Evolutionary conservation across 2,888 invertebrate species (phyloP), one percentile per base, ranked within the genome.

Genomic region (Coelopa pilipes): DNA sequence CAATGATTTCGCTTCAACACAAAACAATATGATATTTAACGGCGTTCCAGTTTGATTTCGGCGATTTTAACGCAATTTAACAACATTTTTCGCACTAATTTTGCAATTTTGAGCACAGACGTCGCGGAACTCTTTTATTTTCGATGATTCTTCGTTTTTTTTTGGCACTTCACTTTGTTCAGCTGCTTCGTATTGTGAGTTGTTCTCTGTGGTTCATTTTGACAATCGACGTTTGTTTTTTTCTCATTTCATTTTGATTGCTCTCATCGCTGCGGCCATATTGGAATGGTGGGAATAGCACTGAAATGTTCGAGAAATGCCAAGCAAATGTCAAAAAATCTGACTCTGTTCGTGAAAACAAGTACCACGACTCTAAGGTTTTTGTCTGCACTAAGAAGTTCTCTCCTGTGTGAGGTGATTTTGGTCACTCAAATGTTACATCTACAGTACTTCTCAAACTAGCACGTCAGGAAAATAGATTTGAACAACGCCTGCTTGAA

Each of bases 81-180:
- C 19, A 34, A 69, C 63, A 73, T 71, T 75, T 75, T 73, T 49
- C 45, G 65, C 67, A 55, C 62, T 76, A 81, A 80, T 81, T 82
- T 81, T 77, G 77, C 74, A 80, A 77, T 80, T 81, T 80, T 80
- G 78, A 77, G 78, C 82, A 83, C 83, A 83, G 83, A 83, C 83
- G 82, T 83, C 82, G 79, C 81, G 80, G 78, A 83, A 80, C 78
- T 71, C 75, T 70, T 70, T 53, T 46, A 47, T 60, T 72, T 24
- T 75, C 77, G 70, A 74, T 77, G 57, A 55, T 60, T 53, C 66
- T 60, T 67, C 50, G 65, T 72, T 67, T 77, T 76, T 70, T 77
- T 75, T 72, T 76, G 76, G 74, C 76, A 76, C 45, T 77, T 78
- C 72, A 60, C 70, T 74, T 74, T 77, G 47, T 67, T 17, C 10